A percentile compares a stretch with the other conserved stretches of the same genome.
phyloP scores from a whole-genome alignment of 2,797 vertebrate genomes.

The Phalanger gymnotis region DNA sequence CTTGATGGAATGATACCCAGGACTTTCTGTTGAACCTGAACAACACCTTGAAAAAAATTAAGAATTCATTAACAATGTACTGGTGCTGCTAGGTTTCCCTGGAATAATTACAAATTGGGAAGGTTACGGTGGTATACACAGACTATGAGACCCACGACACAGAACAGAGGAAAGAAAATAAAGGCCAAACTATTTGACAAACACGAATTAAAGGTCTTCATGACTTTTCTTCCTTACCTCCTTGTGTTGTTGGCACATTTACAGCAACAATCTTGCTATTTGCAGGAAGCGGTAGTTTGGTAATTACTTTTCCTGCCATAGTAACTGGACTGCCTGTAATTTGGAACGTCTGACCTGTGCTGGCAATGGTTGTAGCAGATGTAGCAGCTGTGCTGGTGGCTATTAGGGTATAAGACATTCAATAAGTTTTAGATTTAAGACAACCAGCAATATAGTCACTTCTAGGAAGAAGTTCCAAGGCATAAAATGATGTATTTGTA shows the following conservation, averaged over 20 bases:
- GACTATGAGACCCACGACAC: conserved; percentile 71
- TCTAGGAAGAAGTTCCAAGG: conserved; percentile 74
- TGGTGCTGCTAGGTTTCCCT: conserved; percentile 50
- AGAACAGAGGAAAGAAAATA: conserved; percentile 69
- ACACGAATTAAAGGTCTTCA: conserved; percentile 79
- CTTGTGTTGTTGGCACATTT: conserved; percentile 97
- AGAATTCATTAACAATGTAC: conserved; percentile 65
- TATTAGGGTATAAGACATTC: conserved; percentile 89
- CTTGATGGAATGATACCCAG: conserved; percentile 97
- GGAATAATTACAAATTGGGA: conserved; percentile 71
- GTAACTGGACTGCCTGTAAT: conserved; percentile 95
- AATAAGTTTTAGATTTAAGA: conserved; percentile 78
- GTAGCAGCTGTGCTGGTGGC: conserved; percentile 90
- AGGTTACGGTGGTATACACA: conserved; percentile 74
- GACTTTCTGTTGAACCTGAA: conserved; percentile 97
- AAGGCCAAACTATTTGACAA: conserved; percentile 81
- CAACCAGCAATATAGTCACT: conserved; percentile 77
- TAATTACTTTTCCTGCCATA: conserved; percentile 96
- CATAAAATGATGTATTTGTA: conserved; percentile 67
- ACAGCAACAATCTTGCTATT: conserved; percentile 99
- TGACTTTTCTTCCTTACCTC: conserved; percentile 89
- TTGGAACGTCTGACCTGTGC: conserved; percentile 96
- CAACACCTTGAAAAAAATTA: conserved; percentile 88
- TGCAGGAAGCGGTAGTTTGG: conserved; percentile 96
- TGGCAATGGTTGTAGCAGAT: conserved; percentile 90